phyloP scores from a whole-genome alignment of 2,113 vertebrate genomes.

The Chelonoidis abingdonii region DNA sequence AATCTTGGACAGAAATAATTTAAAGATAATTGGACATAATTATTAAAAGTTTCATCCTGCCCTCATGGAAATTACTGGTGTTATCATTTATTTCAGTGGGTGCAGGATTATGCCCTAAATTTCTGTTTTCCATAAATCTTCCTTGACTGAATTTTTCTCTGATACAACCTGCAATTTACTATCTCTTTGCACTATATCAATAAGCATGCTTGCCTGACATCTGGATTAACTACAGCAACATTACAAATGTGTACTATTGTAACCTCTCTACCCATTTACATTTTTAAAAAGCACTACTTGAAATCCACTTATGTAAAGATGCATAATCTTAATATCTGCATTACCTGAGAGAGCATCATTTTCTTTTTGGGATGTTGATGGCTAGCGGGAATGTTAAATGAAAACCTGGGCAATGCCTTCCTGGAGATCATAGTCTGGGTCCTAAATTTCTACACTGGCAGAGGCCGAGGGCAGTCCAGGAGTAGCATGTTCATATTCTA shows the following conservation, averaged over 20 bases:
- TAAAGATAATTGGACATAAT: not conserved
- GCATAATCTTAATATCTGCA: constrained; percentile 18
- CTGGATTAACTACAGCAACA: constrained; percentile 5
- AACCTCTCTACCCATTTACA: constrained; percentile 42
- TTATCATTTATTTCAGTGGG: not conserved
- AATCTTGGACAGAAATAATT: not conserved
- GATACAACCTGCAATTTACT: not conserved
- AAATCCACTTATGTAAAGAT: constrained; percentile 54
- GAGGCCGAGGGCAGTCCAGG: not conserved
- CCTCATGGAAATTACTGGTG: not conserved
- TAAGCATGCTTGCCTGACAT: constrained; percentile 62
- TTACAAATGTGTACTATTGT: not conserved
- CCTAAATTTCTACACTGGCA: not conserved
- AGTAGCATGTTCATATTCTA: not conserved
- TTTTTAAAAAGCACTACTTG: constrained; percentile 37
- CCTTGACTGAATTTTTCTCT: not conserved
- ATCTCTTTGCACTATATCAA: not conserved
- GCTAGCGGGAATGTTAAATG: not conserved
- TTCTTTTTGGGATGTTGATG: not conserved
- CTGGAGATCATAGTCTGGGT: not conserved
- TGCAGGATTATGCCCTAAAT: not conserved
- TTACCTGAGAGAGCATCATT: not conserved
- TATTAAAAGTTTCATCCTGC: not conserved
- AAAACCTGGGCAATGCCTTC: not conserved
- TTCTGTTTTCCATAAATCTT: not conserved